phyloP scores from a whole-genome alignment of 2,888 invertebrate genomes.

The Automeris io region DNA sequence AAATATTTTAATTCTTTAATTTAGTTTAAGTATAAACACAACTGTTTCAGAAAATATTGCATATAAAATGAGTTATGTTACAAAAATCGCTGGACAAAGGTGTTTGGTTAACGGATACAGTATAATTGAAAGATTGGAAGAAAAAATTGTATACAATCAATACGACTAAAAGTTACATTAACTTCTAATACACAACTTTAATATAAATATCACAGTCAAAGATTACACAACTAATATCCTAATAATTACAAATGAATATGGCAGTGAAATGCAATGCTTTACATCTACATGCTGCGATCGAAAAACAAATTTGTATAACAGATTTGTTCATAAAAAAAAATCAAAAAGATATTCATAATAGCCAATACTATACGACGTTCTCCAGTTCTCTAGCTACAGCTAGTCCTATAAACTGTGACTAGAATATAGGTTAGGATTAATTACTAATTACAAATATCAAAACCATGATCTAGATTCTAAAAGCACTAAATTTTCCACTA shows the following conservation, averaged over 20 bases:
- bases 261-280: constrained; percentile 63
- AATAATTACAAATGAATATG: constrained; percentile 59
- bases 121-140: constrained; percentile 16
- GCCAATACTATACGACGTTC: too few species aligned
- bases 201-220: constrained; percentile 76
- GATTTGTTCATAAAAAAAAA: constrained; percentile 18
- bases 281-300: constrained; percentile 35
- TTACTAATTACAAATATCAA: constrained; percentile 53
- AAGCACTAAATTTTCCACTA: constrained; percentile 11
- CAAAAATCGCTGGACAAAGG: constrained; percentile 13
- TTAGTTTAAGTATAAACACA: constrained; percentile 45
- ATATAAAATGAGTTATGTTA: constrained; percentile 31
- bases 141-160: constrained; percentile 17
- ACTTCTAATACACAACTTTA: constrained; percentile 70
- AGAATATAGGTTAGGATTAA: constrained; percentile 69
- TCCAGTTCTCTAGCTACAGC: constrained; percentile 50
- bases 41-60: constrained; percentile 58
- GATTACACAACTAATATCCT: constrained; percentile 66
- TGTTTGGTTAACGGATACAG: constrained; percentile 3
- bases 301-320: constrained; percentile 39
- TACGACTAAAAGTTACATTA: constrained; percentile 51
- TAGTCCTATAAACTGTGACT: constrained; percentile 71
- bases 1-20: constrained; percentile 51
- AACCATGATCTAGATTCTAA: constrained; percentile 26
- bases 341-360: constrained; percentile 8